Percentiles rank a stretch among this genome's conserved stretches.
phyloP scores from a whole-genome alignment of 2,888 invertebrate species.

The Candidula unifasciata region DNA sequence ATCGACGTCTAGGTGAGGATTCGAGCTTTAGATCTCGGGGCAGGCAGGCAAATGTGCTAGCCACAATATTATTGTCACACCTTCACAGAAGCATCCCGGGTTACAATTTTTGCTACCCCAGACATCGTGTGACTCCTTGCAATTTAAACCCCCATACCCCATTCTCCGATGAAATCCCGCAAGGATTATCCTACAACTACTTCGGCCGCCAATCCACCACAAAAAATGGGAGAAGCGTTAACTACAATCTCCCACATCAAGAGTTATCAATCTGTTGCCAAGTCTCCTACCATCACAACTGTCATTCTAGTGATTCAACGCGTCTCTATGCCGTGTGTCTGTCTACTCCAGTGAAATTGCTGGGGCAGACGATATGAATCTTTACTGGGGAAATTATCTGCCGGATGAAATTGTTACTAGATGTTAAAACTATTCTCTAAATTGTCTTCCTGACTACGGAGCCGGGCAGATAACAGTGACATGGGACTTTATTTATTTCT shows the following conservation, averaged over 20 bases:
- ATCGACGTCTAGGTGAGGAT: too few species aligned
- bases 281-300: not conserved
- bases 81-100: not conserved
- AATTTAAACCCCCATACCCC: not conserved
- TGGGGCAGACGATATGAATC: slow-evolving; percentile 17
- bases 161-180: not conserved
- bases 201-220: not conserved
- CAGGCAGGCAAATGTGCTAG: too few species aligned
- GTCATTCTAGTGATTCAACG: not conserved
- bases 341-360: not conserved
- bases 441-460: not conserved
- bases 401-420: slow-evolving; percentile 17
- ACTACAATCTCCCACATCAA: slow-evolving; percentile 3
- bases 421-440: not conserved
- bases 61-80: too few species aligned
- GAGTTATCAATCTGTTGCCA: slow-evolving; percentile 18
- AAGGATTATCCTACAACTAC: not conserved
- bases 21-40: too few species aligned
- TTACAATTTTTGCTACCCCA: not conserved
- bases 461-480: not conserved
- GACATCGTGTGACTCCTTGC: not conserved
- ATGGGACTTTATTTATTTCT: too few species aligned
- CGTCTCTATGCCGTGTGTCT: not conserved
- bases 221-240: not conserved
- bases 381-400: slow-evolving; percentile 17